A percentile compares a stretch with the other conserved stretches of the same genome.
Conservation (phyloP, 2,113 vertebrate genomes). For the Eublepharis macularius region DNA sequence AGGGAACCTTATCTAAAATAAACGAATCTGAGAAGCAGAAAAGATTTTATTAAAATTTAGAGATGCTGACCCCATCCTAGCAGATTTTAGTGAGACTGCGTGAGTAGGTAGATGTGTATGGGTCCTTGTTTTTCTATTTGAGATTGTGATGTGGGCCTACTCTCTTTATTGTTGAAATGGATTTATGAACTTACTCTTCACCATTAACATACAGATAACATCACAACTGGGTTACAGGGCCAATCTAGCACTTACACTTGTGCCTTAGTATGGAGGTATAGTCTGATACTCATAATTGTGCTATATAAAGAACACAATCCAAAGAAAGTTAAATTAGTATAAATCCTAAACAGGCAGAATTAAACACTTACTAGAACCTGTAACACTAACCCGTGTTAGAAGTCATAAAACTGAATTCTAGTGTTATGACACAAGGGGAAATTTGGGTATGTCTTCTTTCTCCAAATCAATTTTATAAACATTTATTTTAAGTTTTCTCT, state of each 20-base stretch:
- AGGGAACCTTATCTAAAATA: constrained; percentile 9
- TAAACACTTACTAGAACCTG: not conserved
- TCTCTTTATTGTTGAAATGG: not conserved
- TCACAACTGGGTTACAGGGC: not conserved
- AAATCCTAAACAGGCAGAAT: too few species aligned
- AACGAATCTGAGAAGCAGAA: constrained; percentile 6
- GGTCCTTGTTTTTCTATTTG: not conserved
- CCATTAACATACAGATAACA: not conserved
- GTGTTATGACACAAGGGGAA: too few species aligned
- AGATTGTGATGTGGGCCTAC: not conserved
- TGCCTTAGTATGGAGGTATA: not conserved
- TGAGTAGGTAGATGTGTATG: not conserved
- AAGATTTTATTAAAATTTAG: not conserved
- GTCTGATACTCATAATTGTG: not conserved
- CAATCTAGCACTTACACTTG: not conserved
- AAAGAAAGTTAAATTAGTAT: not conserved
- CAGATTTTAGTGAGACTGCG: not conserved
- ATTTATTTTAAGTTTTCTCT: not conserved
- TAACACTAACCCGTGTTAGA: too few species aligned
- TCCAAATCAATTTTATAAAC: too few species aligned
- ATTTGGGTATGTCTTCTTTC: too few species aligned
- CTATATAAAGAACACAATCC: not conserved
- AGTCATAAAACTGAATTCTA: too few species aligned
- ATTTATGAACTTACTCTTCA: not conserved
- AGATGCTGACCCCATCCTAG: not conserved